Percentiles rank a stretch among this genome's conserved stretches.
phyloP scores from a whole-genome alignment of 2,113 vertebrate genomes.

The Takifugu flavidus region DNA sequence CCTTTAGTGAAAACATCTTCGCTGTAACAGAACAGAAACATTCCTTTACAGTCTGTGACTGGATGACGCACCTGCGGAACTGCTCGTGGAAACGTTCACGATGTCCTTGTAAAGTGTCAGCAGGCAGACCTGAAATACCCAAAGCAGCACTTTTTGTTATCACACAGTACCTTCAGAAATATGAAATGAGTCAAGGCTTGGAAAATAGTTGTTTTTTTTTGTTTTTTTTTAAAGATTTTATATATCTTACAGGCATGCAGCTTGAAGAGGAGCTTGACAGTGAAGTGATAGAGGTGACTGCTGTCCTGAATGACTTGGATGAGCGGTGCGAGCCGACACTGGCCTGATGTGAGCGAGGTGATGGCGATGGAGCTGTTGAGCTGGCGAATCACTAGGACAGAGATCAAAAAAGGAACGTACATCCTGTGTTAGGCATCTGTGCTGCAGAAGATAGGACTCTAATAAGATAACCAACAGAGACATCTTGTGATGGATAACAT shows the following conservation, averaged over 20 bases:
- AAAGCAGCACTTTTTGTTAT: background rate
- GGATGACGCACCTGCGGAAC: constrained; percentile 85
- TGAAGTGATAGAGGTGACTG: constrained; percentile 96
- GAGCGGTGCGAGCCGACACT: constrained; percentile 93
- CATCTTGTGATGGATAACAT: background rate
- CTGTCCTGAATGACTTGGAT: constrained; percentile 97
- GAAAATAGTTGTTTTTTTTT: background rate
- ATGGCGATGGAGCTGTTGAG: constrained; percentile 93
- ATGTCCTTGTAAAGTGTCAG: constrained; percentile 93
- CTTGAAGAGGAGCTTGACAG: constrained; percentile 93
- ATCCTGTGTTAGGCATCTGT: background rate
- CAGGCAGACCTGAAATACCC: constrained; percentile 82
- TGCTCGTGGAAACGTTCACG: constrained; percentile 95
- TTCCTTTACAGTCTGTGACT: background rate
- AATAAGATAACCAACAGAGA: too few relatives aligned
- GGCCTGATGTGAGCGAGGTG: constrained; percentile 90
- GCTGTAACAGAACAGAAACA: background rate
- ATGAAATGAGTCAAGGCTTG: background rate
- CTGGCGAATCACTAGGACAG: constrained; percentile 84
- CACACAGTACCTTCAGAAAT: background rate
- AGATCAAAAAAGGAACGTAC: background rate
- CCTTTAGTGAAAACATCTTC: too few relatives aligned
- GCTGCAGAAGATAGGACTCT: too few relatives aligned
- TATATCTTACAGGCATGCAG: constrained; percentile 89
- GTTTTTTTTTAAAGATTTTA: background rate